These are phyloP conservation scores for Vespertilio murinus DNA, from an alignment of 2,797 vertebrate genomes.

Conservation along the genomic window DNA sequence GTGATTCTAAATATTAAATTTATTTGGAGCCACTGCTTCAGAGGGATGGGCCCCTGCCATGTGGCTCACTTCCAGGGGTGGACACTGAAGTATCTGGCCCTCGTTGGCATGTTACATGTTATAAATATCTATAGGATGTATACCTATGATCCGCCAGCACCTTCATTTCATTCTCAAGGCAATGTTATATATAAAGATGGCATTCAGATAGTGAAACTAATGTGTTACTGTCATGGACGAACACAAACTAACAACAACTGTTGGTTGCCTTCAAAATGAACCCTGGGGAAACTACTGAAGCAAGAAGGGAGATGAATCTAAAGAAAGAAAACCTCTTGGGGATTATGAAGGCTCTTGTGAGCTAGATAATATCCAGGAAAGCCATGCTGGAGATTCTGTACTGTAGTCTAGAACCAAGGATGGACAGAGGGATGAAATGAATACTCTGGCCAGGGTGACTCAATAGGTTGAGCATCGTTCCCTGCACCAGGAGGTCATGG, in stretches of 20 bases:
- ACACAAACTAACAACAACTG: slow-evolving; percentile 25
- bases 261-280: not conserved
- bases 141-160: not conserved
- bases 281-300: not conserved
- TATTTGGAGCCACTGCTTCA: not conserved
- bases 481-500: too few relatives aligned
- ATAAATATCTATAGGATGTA: not conserved
- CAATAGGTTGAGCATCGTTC: too few relatives aligned
- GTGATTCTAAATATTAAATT: too few relatives aligned
- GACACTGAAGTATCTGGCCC: not conserved
- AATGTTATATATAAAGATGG: not conserved
- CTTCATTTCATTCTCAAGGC: slow-evolving; percentile 23
- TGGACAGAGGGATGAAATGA: not conserved
- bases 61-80: accelerated
- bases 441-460: too few relatives aligned
- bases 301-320: not conserved
- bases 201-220: slow-evolving; percentile 21
- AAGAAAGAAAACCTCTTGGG: not conserved
- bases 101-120: not conserved
- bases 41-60: not conserved
- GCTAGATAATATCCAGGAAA: not conserved
- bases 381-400: not conserved
- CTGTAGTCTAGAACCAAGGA: not conserved
- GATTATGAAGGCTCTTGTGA: not conserved
- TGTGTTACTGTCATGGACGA: slow-evolving; percentile 20